phyloP scores from a whole-genome alignment of 2,113 vertebrate species.

The Trachemys scripta region DNA sequence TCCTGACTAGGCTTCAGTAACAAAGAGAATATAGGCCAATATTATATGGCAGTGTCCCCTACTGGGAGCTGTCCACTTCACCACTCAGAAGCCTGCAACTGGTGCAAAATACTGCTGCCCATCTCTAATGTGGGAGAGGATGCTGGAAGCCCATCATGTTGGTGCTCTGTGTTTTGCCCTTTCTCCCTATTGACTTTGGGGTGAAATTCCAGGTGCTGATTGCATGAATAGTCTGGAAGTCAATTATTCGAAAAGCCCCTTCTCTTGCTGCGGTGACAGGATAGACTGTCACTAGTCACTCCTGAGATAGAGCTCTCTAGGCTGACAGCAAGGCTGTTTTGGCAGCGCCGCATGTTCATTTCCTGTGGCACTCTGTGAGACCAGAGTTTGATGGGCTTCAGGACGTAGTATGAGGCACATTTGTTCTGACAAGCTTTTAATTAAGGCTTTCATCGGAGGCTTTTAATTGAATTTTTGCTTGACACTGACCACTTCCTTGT shows the following conservation, averaged over 20 bases:
- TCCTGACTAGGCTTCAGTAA: neutral
- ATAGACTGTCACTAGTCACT: neutral
- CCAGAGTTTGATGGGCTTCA: constrained; percentile 34
- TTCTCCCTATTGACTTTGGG: neutral
- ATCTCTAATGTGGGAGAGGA: neutral
- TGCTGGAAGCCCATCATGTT: neutral
- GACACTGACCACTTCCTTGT: constrained; percentile 11
- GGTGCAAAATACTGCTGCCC: neutral
- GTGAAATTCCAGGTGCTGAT: neutral
- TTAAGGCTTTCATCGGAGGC: constrained; percentile 44
- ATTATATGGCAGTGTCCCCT: neutral
- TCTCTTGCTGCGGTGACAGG: neutral
- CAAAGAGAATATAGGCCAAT: neutral
- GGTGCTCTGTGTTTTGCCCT: fast-evolving
- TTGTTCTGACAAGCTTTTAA: constrained; percentile 62
- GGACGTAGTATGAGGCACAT: constrained; percentile 18
- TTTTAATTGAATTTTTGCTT: constrained; percentile 41
- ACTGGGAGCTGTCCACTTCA: neutral
- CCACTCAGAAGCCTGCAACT: neutral
- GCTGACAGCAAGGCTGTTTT: neutral
- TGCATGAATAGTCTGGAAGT: neutral
- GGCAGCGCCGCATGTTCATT: neutral
- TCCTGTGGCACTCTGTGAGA: constrained; percentile 3
- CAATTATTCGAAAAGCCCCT: neutral
- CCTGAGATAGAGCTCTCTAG: neutral